Evolutionary conservation across 2,113 vertebrate genomes (phyloP).

Genomic region (Oostethus manadensis): DNA sequence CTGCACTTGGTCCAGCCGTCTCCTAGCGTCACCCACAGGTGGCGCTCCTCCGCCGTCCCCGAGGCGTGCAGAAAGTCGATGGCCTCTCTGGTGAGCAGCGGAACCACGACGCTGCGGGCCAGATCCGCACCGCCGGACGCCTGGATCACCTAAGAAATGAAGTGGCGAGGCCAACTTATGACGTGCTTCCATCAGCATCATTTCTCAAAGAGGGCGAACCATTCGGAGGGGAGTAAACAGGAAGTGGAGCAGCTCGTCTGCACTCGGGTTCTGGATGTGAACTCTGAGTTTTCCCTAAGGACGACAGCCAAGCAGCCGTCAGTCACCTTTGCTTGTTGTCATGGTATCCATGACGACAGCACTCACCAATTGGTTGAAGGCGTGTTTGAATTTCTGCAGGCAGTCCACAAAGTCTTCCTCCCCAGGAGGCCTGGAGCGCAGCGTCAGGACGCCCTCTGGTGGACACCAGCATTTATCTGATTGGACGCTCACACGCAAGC

Average conservation of each 20-base stretch:
- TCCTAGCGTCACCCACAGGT: constrained; percentile 85
- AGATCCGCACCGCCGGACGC: constrained; percentile 84
- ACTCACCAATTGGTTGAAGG: constrained; percentile 93
- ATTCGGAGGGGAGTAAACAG: constrained; percentile 89
- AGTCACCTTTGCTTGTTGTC: neutral
- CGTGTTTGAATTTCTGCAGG: constrained; percentile 96
- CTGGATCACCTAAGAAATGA: constrained; percentile 81
- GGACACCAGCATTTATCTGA: constrained; percentile 26
- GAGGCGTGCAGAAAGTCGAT: constrained; percentile 83
- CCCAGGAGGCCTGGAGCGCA: constrained; percentile 83
- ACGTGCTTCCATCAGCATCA: neutral
- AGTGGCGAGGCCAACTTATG: neutral
- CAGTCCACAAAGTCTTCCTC: constrained; percentile 90
- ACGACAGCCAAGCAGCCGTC: neutral
- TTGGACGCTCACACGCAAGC: neutral
- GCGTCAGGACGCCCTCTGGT: constrained; percentile 92
- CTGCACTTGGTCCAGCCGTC: constrained; percentile 90
- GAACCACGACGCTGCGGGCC: constrained; percentile 82
- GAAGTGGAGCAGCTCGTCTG: constrained; percentile 88
- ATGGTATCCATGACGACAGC: neutral
- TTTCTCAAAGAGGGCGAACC: constrained; percentile 51
- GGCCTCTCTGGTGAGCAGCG: constrained; percentile 82
- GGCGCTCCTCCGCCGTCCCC: constrained; percentile 80
- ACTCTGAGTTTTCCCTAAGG: constrained; percentile 83
- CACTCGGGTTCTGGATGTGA: constrained; percentile 94